A percentile compares a stretch with the other conserved stretches of the same genome.
Evolutionary conservation across 1,140 invertebrate genomes (phyloP).

Genomic region (Spodoptera frugiperda): DNA sequence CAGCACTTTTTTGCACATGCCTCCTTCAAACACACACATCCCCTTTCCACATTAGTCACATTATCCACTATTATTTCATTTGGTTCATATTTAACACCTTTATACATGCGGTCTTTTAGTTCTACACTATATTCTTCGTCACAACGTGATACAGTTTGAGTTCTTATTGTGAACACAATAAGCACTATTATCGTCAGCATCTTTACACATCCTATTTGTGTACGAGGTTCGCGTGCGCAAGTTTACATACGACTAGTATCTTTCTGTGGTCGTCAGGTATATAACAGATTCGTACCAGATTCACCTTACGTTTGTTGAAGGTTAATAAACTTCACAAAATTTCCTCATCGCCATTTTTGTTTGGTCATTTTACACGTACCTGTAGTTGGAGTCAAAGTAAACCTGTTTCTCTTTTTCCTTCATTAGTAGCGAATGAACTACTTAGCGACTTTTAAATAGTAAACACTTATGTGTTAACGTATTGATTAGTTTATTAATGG

Average conservation of each 20-base stretch:
- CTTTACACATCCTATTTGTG: neutral
- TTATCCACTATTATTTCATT: neutral
- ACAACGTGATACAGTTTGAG: neutral
- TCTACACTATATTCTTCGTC: slow-evolving; percentile 1
- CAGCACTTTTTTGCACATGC: slow-evolving; percentile 66
- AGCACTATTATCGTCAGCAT: neutral
- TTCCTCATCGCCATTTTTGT: no score
- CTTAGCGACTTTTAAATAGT: no score
- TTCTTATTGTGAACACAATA: neutral
- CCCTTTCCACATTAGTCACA: slow-evolving; percentile 22
- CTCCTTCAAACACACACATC: slow-evolving; percentile 58
- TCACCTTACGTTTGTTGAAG: no score
- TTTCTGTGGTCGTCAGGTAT: neutral
- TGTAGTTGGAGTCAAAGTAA: no score
- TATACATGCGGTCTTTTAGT: neutral
- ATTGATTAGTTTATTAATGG: no score
- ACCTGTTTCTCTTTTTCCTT: no score
- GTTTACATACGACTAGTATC: neutral
- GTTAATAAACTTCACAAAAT: no score
- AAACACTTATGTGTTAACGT: no score
- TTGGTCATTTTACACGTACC: no score
- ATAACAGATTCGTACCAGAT: neutral
- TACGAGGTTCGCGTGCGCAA: slow-evolving; percentile 7
- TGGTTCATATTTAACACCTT: neutral
- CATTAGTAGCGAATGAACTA: no score